A percentile compares a stretch with the other conserved stretches of the same genome.
Conservation (phyloP, 1,140 invertebrate species). For the Cotesia glomerata region DNA sequence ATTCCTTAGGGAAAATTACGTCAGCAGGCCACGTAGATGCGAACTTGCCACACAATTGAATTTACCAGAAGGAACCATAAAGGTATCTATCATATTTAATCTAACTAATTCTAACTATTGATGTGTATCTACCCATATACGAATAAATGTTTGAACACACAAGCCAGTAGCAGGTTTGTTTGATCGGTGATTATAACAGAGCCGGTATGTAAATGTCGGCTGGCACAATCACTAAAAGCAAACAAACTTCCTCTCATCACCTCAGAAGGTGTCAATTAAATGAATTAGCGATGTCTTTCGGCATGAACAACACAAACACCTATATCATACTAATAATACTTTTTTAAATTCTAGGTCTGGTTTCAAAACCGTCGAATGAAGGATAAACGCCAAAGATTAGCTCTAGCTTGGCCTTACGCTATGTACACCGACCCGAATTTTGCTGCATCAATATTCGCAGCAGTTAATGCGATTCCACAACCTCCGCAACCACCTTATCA, state of each 20-base stretch:
- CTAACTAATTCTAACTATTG: not conserved
- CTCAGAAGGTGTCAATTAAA: constrained; percentile 16
- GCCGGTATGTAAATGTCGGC: constrained; percentile 1
- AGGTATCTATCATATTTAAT: constrained; percentile 70
- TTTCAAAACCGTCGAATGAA: constrained; percentile 99
- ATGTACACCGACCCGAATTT: constrained; percentile 92
- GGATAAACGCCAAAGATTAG: constrained; percentile 93
- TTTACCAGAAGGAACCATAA: constrained; percentile 97
- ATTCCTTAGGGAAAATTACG: constrained; percentile 97
- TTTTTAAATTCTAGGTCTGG: constrained; percentile 80
- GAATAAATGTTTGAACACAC: constrained; percentile 3
- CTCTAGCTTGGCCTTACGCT: constrained; percentile 93
- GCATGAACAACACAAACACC: constrained; percentile 1
- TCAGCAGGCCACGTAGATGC: constrained; percentile 90
- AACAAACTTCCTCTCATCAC: constrained; percentile 14
- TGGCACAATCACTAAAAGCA: constrained; percentile 40
- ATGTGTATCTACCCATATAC: not conserved
- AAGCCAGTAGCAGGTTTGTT: constrained; percentile 39
- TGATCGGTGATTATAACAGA: constrained; percentile 50
- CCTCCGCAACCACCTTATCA: constrained; percentile 60
- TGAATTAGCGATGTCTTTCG: constrained; percentile 19
- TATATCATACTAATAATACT: constrained; percentile 14
- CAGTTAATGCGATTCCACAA: constrained; percentile 70
- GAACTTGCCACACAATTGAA: constrained; percentile 94
- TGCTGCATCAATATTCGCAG: constrained; percentile 89